Evolutionary conservation across 1,140 invertebrate genomes (phyloP).

Genomic region (Heliothis subflexa): DNA sequence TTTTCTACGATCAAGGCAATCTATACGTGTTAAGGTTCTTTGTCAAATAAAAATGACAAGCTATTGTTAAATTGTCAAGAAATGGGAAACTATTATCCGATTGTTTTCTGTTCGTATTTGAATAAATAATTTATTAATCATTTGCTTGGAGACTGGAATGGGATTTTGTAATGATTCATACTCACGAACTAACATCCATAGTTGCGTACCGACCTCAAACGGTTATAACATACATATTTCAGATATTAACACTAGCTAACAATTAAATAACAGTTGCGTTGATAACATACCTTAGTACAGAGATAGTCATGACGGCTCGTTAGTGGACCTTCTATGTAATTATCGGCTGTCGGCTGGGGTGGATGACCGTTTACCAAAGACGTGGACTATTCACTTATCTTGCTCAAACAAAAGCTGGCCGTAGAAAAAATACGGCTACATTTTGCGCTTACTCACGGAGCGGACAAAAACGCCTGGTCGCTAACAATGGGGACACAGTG

Average conservation of each 20-base stretch:
- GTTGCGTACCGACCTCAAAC: not conserved
- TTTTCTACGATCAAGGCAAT: constrained; percentile 32
- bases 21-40: constrained; percentile 40
- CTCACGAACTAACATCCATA: not conserved
- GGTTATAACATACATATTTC: not conserved
- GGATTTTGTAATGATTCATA: not conserved
- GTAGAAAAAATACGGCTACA: constrained; percentile 63
- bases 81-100: constrained; percentile 37
- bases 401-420: constrained; percentile 72
- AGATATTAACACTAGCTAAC: constrained; percentile 38
- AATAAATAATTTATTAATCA: constrained; percentile 27
- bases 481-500: constrained; percentile 70
- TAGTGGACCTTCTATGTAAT: constrained; percentile 74
- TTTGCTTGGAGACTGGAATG: constrained; percentile 1
- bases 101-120: constrained; percentile 38
- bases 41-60: constrained; percentile 45
- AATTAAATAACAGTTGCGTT: constrained; percentile 49
- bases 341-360: constrained; percentile 64
- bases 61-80: constrained; percentile 44
- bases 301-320: constrained; percentile 63
- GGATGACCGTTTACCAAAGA: constrained; percentile 68
- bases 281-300: constrained; percentile 29
- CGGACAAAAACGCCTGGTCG: constrained; percentile 60
- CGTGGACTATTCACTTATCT: constrained; percentile 78
- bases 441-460: constrained; percentile 72